These are phyloP conservation scores for Ophiodon elongatus DNA, from an alignment of 2,113 vertebrate genomes.

Conservation along the genomic window DNA sequence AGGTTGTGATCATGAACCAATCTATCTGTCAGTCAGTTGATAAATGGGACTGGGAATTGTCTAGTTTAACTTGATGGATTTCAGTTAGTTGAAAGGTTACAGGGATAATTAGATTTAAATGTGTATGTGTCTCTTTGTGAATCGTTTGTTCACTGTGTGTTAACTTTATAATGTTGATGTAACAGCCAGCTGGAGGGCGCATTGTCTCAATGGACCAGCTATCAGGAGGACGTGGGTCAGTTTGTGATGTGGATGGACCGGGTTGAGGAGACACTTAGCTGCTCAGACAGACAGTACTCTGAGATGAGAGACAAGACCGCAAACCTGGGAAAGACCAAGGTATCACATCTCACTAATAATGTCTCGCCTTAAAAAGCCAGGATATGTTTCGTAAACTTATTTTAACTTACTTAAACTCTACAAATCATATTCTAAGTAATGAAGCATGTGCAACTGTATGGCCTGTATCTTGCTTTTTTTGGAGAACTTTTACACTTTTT, in stretches of 20 bases:
- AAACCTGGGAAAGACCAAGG: slow-evolving; percentile 93
- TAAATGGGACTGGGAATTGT: slow-evolving; percentile 38
- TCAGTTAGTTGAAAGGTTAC: slow-evolving; percentile 52
- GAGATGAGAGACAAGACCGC: slow-evolving; percentile 94
- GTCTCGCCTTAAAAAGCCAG: background rate
- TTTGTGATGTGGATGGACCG: slow-evolving; percentile 95
- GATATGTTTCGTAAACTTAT: background rate
- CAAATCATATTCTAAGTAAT: background rate
- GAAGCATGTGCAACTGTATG: background rate
- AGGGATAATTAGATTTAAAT: slow-evolving; percentile 33
- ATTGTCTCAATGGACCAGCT: slow-evolving; percentile 97
- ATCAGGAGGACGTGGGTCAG: slow-evolving; percentile 95
- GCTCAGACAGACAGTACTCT: slow-evolving; percentile 87
- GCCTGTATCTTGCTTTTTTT: background rate
- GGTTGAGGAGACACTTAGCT: slow-evolving; percentile 88
- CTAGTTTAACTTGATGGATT: slow-evolving; percentile 58
- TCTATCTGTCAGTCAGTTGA: slow-evolving; percentile 34
- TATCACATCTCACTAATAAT: slow-evolving; percentile 42
- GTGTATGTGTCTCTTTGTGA: background rate
- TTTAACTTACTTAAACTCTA: background rate
- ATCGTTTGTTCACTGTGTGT: slow-evolving; percentile 4
- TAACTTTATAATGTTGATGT: slow-evolving; percentile 11
- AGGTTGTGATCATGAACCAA: slow-evolving; percentile 83
- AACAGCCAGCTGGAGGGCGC: slow-evolving; percentile 95
- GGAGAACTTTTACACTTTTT: background rate